Base-by-base conservation (phyloP, 2,113 vertebrate species). In the Stigmatopora nigra region DNA sequence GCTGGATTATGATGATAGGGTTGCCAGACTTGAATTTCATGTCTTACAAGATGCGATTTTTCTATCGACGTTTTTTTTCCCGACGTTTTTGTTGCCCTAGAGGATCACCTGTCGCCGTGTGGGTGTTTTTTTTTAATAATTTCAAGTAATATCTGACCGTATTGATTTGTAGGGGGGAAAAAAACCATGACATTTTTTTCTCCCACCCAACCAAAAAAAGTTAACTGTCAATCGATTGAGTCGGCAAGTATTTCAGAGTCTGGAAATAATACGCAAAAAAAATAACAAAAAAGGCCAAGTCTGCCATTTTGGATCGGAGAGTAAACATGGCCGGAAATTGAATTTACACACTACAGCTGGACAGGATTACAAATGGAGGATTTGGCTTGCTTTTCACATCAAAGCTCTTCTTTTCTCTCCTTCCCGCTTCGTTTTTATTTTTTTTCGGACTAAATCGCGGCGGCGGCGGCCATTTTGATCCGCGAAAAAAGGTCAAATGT, bases 401-500 rank as follows among this genome's bases (percentile, higher is more conserved):
- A 55, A 64, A 0, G 35, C 56, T 73, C 73, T 68, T 63, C 76
- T 76, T 77, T 57, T 68, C 47, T 63, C 45, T 35, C 44, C 67
- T 52, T 63, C 68, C 73, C 16, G 61, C 69, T 45, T 78, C 45
- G 51, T 68, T 35, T 64, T 51, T 75, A 60, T n/a, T 35, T 70
- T 74, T 62, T 63, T 46, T 51, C 36, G 44, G n/a, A n/a, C n/a
- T n/a, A n/a, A n/a, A n/a, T n/a, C n/a, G n/a, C n/a, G n/a, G n/a
- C n/a, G n/a, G n/a, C 76, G 48, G 59, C 61, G 8, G 80, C 83
- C 66, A 78, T 71, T 82, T 69, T 46, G 78, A 75, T 80, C 82
- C 70, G 79, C 73, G 77, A 83, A 87, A 89, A 87, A 89, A 87
- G 84, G 87, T 86, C 86, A 86, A 86, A 73, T 1, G 5, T 63